These are phyloP conservation scores for Calidris pugnax DNA, from an alignment of 2,113 vertebrate genomes.

Conservation along the genomic window DNA sequence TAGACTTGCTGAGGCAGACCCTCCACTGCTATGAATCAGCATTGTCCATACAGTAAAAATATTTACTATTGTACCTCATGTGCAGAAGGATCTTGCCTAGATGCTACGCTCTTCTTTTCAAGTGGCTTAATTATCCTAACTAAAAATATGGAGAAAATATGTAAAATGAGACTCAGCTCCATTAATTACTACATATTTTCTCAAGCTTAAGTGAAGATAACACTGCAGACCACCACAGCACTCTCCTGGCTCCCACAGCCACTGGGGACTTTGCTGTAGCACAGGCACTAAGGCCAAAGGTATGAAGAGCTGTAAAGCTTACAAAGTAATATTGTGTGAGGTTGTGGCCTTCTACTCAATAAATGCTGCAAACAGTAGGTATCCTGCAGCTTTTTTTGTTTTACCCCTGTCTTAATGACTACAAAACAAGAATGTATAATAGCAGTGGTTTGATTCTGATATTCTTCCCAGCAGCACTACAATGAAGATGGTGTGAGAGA, in stretches of 20 bases:
- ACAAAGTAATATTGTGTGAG: background rate
- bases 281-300: background rate
- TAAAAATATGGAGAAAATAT: background rate
- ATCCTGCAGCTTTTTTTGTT: background rate
- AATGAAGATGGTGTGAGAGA: background rate
- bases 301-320: background rate
- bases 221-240: background rate
- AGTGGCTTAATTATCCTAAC: background rate
- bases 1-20: background rate
- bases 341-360: background rate
- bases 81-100: background rate
- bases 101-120: background rate
- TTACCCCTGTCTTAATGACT: background rate
- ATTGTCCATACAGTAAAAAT: background rate
- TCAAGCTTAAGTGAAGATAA: background rate
- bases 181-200: background rate
- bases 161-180: background rate
- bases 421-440: background rate
- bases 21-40: background rate
- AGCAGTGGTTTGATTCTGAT: background rate
- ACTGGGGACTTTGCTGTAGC: background rate
- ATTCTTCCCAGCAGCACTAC: background rate
- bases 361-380: background rate
- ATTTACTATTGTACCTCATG: background rate
- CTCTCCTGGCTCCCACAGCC: background rate